Percentiles rank a stretch among this genome's conserved stretches.
phyloP scores from a whole-genome alignment of 37 sponge, comb jelly and placozoan genomes.

The Cliona cf. orientalis region DNA sequence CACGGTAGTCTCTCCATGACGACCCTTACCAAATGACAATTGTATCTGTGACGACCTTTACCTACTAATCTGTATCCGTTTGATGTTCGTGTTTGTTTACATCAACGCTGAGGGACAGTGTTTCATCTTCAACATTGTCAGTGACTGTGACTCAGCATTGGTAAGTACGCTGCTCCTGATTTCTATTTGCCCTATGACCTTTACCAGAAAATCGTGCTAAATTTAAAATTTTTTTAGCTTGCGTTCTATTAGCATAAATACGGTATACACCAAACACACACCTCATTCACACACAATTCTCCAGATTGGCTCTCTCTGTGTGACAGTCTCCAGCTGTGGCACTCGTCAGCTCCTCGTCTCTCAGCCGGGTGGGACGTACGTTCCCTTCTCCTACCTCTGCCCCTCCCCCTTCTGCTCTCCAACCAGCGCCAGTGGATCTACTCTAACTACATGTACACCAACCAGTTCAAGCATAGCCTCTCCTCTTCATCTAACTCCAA shows the following conservation, averaged over 20 bases:
- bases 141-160: background rate
- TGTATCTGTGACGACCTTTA: background rate
- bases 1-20: background rate
- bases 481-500: too few relatives aligned
- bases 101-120: slow-evolving; percentile 56
- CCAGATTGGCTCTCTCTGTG: slow-evolving; percentile 73
- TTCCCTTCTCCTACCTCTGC: slow-evolving; percentile 56
- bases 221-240: too few relatives aligned
- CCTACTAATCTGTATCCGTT: background rate
- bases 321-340: slow-evolving; percentile 15
- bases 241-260: too few relatives aligned
- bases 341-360: slow-evolving; percentile 60
- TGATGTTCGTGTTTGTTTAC: slow-evolving; percentile 13
- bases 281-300: too few relatives aligned
- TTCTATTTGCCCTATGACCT: too few relatives aligned
- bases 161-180: too few relatives aligned
- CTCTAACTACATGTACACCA: too few relatives aligned
- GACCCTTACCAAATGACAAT: background rate
- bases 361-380: slow-evolving; percentile 79
- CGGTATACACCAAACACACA: too few relatives aligned
- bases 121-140: slow-evolving; percentile 23
- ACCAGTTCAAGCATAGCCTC: too few relatives aligned
- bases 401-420: too few relatives aligned
- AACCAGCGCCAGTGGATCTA: too few relatives aligned
- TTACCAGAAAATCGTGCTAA: too few relatives aligned